Evolutionary conservation across 2,888 invertebrate species (phyloP), one percentile per base, ranked within the genome.

Genomic region (Pheosia gnoma): DNA sequence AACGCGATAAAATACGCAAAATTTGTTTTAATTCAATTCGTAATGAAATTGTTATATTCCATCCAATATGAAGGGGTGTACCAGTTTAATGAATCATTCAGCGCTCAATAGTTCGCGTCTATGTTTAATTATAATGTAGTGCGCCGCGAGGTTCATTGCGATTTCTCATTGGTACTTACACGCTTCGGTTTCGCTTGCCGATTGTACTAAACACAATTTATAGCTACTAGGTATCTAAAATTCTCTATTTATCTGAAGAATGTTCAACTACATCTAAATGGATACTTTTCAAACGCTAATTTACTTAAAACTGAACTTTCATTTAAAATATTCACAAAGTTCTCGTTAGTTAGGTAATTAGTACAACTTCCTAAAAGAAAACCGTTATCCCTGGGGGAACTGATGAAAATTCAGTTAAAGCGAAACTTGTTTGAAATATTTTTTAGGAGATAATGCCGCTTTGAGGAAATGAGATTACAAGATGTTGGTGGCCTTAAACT

Each of bases 21-120:
- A 25, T 25, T 25, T 1, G 25, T 0, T 25, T 25, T 25, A n/a
- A n/a, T n/a, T n/a, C n/a, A n/a, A 25, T 25, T 25, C 2, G 25
- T 25, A 25, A 25, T 25, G 25, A 25, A 25, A 25, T 25, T 25
- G 25, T 25, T 0, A 25, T 47, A 47, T 47, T n/a, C n/a, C 9
- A 0, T 57, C 61, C 54, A 57, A 54, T 47, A 39, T 51, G 25
- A 59, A 54, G 8, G 72, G 57, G 63, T 57, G 60, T 58, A 39
- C 62, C 64, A 60, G 47, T 56, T 66, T 77, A 68, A 72, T 78
- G 75, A 75, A 79, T 79, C 68, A 75, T 75, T 70, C 61, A 66
- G 64, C 58, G 49, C 62, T 59, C 62, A 65, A 64, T 67, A 68
- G 10, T 41, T 63, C 62, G 60, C 58, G 60, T 67, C 53, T 63